Conservation (phyloP, 2,888 invertebrate species). For the Steinernema carpocapsae region DNA sequence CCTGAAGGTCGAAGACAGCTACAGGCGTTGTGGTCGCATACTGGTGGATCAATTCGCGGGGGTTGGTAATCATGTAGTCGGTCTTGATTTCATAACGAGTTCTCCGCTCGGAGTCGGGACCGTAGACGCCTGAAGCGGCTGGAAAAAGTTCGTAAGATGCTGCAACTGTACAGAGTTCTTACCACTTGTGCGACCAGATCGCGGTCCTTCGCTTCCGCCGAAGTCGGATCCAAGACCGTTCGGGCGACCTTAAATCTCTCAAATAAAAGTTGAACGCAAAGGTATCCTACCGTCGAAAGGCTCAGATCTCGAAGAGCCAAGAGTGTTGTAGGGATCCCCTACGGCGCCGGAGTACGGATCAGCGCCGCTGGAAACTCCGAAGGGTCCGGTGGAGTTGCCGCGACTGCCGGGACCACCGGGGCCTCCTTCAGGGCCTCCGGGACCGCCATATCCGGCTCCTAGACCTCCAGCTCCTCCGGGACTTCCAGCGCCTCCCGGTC, state of each 20-base stretch:
- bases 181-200: conserved; percentile 38
- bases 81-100: conserved; percentile 55
- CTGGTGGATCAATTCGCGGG: conserved; percentile 52
- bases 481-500: conserved; percentile 3
- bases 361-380: not conserved
- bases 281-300: conserved; percentile 12
- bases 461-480: not conserved
- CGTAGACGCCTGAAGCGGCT: conserved; percentile 32
- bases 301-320: conserved; percentile 20
- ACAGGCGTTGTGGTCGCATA: conserved; percentile 53
- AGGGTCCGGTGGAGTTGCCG: not conserved
- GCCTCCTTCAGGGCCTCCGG: conserved; percentile 2
- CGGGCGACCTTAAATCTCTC: conserved; percentile 5
- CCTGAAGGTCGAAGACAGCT: conserved; percentile 46
- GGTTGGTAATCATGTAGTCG: conserved; percentile 51
- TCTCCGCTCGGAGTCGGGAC: conserved; percentile 39
- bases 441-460: conserved; percentile 3
- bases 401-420: conserved; percentile 5
- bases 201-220: not conserved
- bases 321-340: not conserved
- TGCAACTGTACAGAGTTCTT: not conserved
- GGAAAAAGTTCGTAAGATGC: not conserved
- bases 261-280: not conserved
- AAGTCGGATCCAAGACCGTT: conserved; percentile 29
- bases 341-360: not conserved